These are phyloP conservation scores for Xyrichtys novacula DNA, from an alignment of 2,797 vertebrate species.

Conservation along the genomic window DNA sequence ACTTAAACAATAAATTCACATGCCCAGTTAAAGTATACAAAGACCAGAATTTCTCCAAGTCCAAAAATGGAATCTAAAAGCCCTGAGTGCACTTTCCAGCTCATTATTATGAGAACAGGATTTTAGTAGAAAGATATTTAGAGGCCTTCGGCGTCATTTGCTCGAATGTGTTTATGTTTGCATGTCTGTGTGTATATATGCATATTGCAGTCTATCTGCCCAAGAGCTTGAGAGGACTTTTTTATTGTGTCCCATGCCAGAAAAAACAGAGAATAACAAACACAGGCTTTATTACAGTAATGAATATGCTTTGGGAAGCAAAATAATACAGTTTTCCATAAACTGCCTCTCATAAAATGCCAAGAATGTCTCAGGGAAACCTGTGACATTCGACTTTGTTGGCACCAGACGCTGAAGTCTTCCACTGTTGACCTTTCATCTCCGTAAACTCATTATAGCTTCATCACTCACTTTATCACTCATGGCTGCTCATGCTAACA, in stretches of 20 bases:
- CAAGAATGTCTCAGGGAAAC: slow-evolving; percentile 74
- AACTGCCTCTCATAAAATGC: slow-evolving; percentile 60
- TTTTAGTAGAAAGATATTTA: slow-evolving; percentile 60
- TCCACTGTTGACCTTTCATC: slow-evolving; percentile 37
- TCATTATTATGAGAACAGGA: slow-evolving; percentile 61
- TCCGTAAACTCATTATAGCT: slow-evolving; percentile 34
- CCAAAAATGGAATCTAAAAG: slow-evolving; percentile 47
- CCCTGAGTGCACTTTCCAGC: slow-evolving; percentile 22
- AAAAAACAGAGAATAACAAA: slow-evolving; percentile 74
- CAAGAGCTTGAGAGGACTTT: slow-evolving; percentile 51
- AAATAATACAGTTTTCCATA: slow-evolving; percentile 71
- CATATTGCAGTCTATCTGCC: slow-evolving; percentile 34
- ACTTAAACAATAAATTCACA: slow-evolving; percentile 34
- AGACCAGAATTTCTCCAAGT: slow-evolving; percentile 7
- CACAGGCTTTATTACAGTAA: slow-evolving; percentile 73
- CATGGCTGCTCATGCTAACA: slow-evolving; percentile 7
- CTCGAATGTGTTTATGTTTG: slow-evolving; percentile 35
- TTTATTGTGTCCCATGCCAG: slow-evolving; percentile 50
- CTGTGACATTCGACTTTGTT: slow-evolving; percentile 77
- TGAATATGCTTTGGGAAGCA: slow-evolving; percentile 74
- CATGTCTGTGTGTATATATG: slow-evolving; percentile 31
- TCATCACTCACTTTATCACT: slow-evolving; percentile 9
- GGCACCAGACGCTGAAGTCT: slow-evolving; percentile 46
- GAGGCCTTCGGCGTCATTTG: slow-evolving; percentile 45
- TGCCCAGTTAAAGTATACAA: slow-evolving; percentile 28